These are phyloP conservation scores for Tipula vernalis DNA, from an alignment of 2,888 invertebrate species.

Conservation along the genomic window DNA sequence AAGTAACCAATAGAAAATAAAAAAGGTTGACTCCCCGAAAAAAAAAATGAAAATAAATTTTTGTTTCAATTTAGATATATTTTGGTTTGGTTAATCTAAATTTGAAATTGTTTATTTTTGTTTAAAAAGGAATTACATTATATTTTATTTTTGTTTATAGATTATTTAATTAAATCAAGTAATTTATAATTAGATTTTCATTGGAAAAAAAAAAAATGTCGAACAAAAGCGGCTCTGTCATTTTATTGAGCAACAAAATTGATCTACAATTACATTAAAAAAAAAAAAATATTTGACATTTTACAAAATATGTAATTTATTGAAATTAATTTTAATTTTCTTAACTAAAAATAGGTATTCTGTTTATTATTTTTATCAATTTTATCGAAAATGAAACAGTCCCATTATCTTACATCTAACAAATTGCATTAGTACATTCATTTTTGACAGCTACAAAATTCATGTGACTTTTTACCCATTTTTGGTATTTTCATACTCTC, in stretches of 20 bases:
- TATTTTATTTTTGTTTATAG: not conserved
- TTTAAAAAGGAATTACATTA: not conserved
- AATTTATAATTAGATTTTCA: not conserved
- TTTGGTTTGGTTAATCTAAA: conserved; percentile 5
- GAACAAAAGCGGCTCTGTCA: conserved; percentile 8
- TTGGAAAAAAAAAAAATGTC: conserved; percentile 6
- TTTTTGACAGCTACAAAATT: not conserved
- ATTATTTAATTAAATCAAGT: conserved; percentile 5
- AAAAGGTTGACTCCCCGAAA: conserved; percentile 11
- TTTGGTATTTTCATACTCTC: not conserved
- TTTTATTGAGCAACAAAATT: not conserved
- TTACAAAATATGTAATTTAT: not conserved
- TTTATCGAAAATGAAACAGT: not conserved
- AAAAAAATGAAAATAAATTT: not conserved
- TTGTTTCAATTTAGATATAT: not conserved
- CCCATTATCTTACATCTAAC: not conserved
- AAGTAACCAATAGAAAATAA: conserved; percentile 8
- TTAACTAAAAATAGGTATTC: not conserved
- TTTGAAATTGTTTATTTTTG: not conserved
- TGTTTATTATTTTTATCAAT: not conserved
- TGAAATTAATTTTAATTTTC: not conserved
- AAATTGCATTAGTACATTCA: not conserved
- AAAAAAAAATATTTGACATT: not conserved
- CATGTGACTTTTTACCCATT: not conserved
- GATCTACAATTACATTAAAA: not conserved